These are phyloP conservation scores for Enteromius thamalakanensis DNA, from an alignment of 2,797 vertebrate species.

Conservation along the genomic window DNA sequence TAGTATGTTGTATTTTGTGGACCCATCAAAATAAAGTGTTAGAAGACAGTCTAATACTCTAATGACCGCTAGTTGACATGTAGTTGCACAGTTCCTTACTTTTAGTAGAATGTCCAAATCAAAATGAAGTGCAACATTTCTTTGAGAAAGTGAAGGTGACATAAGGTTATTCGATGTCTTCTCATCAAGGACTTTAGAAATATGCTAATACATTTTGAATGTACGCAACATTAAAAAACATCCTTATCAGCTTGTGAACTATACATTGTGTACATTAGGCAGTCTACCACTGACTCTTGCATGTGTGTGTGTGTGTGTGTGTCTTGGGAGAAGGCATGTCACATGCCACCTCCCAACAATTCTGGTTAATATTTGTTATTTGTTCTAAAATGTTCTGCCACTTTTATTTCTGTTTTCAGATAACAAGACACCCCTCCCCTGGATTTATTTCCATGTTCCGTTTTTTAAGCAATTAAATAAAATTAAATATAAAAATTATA, in stretches of 20 bases:
- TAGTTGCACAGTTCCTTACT: no score
- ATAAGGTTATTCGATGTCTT: background rate
- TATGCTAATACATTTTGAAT: background rate
- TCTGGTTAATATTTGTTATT: slow-evolving; percentile 43
- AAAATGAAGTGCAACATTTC: background rate
- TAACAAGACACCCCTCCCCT: background rate
- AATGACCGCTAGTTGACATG: no score
- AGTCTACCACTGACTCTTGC: background rate
- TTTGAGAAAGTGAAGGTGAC: background rate
- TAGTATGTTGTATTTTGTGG: no score
- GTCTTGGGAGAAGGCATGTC: background rate
- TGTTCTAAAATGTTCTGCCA: background rate
- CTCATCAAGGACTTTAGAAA: slow-evolving; percentile 3
- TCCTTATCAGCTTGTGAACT: background rate
- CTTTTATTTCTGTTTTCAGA: slow-evolving; percentile 16
- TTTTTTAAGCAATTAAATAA: background rate
- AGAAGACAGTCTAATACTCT: no score
- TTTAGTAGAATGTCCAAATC: no score
- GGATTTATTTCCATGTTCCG: background rate
- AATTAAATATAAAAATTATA: no score
- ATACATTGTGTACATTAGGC: background rate
- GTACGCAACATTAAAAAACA: background rate
- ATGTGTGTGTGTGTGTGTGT: slow-evolving; percentile 7
- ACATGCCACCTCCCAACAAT: background rate
- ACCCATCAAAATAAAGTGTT: no score